Evolutionary conservation across 2,113 vertebrate genomes (phyloP).

Genomic region (Mesembrinibis cayennensis): DNA sequence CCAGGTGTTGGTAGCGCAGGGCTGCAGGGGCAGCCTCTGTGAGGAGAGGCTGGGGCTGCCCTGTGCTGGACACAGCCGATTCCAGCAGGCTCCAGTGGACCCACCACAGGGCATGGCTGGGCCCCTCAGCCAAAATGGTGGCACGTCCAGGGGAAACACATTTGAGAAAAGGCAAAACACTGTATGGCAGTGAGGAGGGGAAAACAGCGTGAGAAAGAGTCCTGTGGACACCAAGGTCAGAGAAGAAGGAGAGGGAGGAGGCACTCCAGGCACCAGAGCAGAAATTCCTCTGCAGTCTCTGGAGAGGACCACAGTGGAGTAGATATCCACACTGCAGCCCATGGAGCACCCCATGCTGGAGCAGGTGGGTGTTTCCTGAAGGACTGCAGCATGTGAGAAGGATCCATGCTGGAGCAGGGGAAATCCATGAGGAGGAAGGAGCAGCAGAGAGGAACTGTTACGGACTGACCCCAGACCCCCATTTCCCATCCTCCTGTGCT

Average conservation of each 20-base stretch:
- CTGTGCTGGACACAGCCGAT: rapidly evolving
- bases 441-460: background rate
- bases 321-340: background rate
- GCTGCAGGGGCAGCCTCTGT: background rate
- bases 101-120: background rate
- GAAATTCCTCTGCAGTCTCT: background rate
- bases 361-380: background rate
- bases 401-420: background rate
- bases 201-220: background rate
- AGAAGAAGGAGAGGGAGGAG: background rate
- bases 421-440: background rate
- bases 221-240: background rate
- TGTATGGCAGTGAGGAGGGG: too few species aligned
- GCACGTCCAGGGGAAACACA: background rate
- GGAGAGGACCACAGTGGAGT: background rate
- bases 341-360: background rate
- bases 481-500: background rate
- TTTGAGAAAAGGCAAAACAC: background rate
- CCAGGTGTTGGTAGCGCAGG: rapidly evolving
- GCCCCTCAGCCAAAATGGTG: too few species aligned
- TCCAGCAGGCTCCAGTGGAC: rapidly evolving
- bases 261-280: background rate
- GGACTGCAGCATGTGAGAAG: background rate
- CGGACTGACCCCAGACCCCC: background rate
- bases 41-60: background rate